phyloP scores from a whole-genome alignment of 2,113 vertebrate species.

The Corydoras maculifer region DNA sequence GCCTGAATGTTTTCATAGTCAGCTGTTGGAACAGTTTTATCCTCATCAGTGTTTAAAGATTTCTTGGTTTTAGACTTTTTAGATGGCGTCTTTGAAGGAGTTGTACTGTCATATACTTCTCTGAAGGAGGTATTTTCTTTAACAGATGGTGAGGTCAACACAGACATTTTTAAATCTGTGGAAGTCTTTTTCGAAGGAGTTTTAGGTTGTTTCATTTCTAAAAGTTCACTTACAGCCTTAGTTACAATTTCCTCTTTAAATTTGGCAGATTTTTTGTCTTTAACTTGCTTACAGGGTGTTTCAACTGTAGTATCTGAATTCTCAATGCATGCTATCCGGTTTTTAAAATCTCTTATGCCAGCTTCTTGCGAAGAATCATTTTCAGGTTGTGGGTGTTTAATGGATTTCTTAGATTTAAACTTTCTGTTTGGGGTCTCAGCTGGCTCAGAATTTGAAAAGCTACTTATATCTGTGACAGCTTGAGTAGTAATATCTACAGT shows the following conservation, averaged over 20 bases:
- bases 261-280: too few species aligned
- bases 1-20: not conserved
- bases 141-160: not conserved
- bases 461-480: not conserved
- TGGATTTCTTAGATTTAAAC: conserved; percentile 25
- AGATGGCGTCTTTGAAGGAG: conserved; percentile 1
- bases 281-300: too few species aligned
- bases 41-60: not conserved
- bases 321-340: too few species aligned
- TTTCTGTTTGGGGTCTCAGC: conserved; percentile 7
- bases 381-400: not conserved
- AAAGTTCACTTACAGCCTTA: too few species aligned
- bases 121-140: not conserved
- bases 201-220: not conserved
- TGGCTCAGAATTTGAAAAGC: not conserved
- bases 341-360: too few species aligned
- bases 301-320: too few species aligned
- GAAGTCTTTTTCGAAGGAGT: not conserved
- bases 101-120: not conserved
- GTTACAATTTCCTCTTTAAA: too few species aligned
- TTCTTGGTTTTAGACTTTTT: conserved; percentile 33
- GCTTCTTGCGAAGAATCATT: too few species aligned
- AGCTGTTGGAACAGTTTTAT: not conserved
- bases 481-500: not conserved
- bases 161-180: not conserved